phyloP scores from a whole-genome alignment of 2,888 invertebrate species.

The Apotomis capreana region DNA sequence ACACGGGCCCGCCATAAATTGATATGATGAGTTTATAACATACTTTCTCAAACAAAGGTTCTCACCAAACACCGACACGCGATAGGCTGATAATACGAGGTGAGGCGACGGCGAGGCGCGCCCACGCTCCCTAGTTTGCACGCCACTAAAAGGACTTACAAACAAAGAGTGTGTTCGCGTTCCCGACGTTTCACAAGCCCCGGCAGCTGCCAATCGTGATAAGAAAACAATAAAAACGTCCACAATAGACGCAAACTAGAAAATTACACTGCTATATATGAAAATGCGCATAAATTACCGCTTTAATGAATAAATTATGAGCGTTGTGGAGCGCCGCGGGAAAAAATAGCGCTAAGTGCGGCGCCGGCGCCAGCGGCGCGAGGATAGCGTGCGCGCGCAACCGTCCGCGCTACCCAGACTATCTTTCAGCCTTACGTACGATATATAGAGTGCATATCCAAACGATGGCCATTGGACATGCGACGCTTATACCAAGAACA shows the following conservation, averaged over 20 bases:
- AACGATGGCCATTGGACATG: slow-evolving; percentile 49
- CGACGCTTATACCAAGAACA: slow-evolving; percentile 56
- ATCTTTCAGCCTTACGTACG: slow-evolving; percentile 53
- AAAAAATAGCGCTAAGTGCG: slow-evolving; percentile 80
- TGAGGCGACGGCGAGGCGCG: slow-evolving; percentile 50
- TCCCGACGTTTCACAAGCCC: not conserved
- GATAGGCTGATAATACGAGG: slow-evolving; percentile 60
- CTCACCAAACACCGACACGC: slow-evolving; percentile 63
- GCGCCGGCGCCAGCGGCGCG: slow-evolving; percentile 78
- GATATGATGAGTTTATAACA: slow-evolving; percentile 49
- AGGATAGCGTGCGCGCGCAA: slow-evolving; percentile 71
- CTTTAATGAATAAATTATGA: slow-evolving; percentile 81
- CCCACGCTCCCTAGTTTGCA: slow-evolving; percentile 50
- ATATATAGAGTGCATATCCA: slow-evolving; percentile 51
- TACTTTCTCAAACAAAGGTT: slow-evolving; percentile 54
- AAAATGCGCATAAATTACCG: slow-evolving; percentile 73
- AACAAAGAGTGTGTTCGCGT: not conserved
- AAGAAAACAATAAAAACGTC: slow-evolving; percentile 62
- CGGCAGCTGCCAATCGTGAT: slow-evolving; percentile 50
- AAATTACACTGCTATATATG: slow-evolving; percentile 60
- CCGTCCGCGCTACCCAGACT: slow-evolving; percentile 52
- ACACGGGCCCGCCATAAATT: slow-evolving; percentile 29
- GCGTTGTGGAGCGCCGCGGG: slow-evolving; percentile 67
- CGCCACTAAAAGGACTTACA: slow-evolving; percentile 6
- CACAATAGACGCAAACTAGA: slow-evolving; percentile 71